These are phyloP conservation scores for Furnarius figulus DNA, from an alignment of 2,113 vertebrate species.

Conservation along the genomic window DNA sequence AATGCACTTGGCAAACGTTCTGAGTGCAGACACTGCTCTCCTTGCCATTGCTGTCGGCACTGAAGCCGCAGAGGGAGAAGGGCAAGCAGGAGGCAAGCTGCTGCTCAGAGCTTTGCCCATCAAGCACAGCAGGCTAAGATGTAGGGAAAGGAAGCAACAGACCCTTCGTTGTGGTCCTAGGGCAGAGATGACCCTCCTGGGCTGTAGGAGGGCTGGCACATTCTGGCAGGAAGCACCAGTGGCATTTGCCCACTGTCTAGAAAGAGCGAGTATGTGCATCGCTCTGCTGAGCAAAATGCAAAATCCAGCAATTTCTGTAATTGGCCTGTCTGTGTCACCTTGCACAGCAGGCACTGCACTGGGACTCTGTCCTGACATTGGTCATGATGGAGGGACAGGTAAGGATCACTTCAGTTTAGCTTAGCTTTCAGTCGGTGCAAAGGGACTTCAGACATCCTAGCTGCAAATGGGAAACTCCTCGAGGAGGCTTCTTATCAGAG, in stretches of 20 bases:
- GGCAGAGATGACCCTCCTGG: background rate
- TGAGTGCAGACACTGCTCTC: background rate
- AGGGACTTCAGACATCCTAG: background rate
- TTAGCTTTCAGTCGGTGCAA: background rate
- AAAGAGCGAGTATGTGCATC: background rate
- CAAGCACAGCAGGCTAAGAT: background rate
- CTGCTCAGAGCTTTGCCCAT: background rate
- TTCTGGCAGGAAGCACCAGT: background rate
- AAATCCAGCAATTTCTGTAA: background rate
- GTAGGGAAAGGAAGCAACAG: background rate
- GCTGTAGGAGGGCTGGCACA: background rate
- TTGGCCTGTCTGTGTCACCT: background rate
- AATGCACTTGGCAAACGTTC: background rate
- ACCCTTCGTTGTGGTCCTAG: background rate
- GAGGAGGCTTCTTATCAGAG: background rate
- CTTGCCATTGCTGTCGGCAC: background rate
- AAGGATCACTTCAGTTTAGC: background rate
- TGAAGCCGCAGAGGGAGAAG: background rate
- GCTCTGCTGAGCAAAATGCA: background rate
- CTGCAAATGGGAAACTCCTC: slow-evolving; percentile 1
- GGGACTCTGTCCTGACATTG: background rate
- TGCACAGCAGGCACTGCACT: background rate
- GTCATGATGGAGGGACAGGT: background rate
- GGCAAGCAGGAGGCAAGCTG: background rate
- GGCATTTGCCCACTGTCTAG: background rate